These are phyloP conservation scores for Phalacrocorax aristotelis DNA, from an alignment of 2,113 vertebrate genomes.

Conservation along the genomic window DNA sequence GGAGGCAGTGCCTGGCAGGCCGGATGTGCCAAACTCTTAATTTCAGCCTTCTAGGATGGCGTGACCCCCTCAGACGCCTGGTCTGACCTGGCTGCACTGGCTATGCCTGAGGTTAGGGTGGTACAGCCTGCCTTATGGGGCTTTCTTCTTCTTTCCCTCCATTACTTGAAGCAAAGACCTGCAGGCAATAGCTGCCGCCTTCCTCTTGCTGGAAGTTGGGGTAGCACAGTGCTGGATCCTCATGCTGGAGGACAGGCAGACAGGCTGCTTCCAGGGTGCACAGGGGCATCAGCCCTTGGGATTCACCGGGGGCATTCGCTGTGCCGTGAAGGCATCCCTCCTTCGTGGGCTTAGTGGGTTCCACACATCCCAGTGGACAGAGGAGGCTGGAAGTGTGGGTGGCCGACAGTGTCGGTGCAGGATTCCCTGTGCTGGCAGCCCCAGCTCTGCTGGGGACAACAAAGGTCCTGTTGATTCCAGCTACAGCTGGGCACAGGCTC, in stretches of 20 bases:
- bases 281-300: not conserved
- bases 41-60: not conserved
- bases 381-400: not conserved
- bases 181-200: not conserved
- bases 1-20: not conserved
- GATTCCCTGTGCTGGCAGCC: not conserved
- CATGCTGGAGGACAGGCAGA: not conserved
- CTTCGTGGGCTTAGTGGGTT: rapidly evolving
- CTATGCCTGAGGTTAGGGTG: not conserved
- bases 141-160: not conserved
- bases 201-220: rapidly evolving
- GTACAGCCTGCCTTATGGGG: not conserved
- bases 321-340: not conserved
- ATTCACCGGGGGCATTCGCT: rapidly evolving
- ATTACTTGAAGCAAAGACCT: not conserved
- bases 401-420: not conserved
- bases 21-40: not conserved
- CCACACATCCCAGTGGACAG: rapidly evolving
- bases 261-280: not conserved
- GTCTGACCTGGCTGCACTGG: not conserved
- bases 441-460: not conserved
- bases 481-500: not conserved
- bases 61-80: not conserved
- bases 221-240: not conserved
- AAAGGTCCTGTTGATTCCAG: not conserved